phyloP scores from a whole-genome alignment of 2,888 invertebrate species.

The Cantharis flavilabris region DNA sequence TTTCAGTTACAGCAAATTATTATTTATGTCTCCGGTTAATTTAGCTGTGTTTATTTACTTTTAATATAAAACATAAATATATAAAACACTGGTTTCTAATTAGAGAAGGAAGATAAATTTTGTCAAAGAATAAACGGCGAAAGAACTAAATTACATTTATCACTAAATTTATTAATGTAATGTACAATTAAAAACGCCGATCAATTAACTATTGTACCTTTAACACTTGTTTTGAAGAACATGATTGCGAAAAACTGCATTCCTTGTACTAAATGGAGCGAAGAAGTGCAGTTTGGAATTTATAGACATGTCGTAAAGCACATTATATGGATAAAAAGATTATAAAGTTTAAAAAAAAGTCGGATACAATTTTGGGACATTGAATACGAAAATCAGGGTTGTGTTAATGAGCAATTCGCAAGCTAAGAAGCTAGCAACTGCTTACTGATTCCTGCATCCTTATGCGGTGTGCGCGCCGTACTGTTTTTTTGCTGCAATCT shows the following conservation, averaged over 20 bases:
- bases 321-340: slow-evolving; percentile 23
- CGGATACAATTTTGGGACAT: slow-evolving; percentile 20
- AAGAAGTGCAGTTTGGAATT: slow-evolving; percentile 33
- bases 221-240: slow-evolving; percentile 19
- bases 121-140: background rate
- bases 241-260: slow-evolving; percentile 23
- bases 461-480: slow-evolving; percentile 27
- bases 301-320: slow-evolving; percentile 33
- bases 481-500: slow-evolving; percentile 35
- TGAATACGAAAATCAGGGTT: slow-evolving; percentile 36
- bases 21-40: background rate
- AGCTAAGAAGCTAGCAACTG: slow-evolving; percentile 35
- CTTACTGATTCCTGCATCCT: slow-evolving; percentile 15
- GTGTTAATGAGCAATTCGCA: slow-evolving; percentile 47
- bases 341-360: slow-evolving; percentile 16
- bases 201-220: slow-evolving; percentile 17
- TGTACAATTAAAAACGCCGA: slow-evolving; percentile 14
- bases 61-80: background rate
- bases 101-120: background rate
- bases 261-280: slow-evolving; percentile 23
- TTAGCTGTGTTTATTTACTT: background rate
- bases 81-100: background rate
- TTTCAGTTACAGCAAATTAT: background rate
- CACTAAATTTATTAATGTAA: slow-evolving; percentile 18
- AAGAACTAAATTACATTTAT: background rate